Base-by-base conservation (phyloP, 2,888 invertebrate genomes). In the Drosophila aldrichi region DNA sequence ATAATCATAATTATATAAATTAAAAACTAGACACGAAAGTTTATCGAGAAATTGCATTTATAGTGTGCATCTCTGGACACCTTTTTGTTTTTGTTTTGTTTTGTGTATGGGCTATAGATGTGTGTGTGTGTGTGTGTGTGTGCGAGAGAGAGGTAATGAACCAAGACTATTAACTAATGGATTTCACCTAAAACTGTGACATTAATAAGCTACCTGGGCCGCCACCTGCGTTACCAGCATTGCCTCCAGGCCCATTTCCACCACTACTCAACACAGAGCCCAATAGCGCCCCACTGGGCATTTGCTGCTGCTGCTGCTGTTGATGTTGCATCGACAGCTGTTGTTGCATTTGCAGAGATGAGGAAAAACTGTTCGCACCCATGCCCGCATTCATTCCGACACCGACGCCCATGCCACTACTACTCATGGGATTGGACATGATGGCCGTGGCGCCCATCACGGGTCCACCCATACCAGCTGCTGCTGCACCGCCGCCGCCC, bases 131-230 rank as follows among this genome's bases (percentile, higher is more conserved):
- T 63, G 41, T 78, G 57, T 49, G n/a, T 54, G 44, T 59, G 51
- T 49, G 29, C 7, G 29, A 29, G 29, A 29, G 36, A 40, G 40
- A 84, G 84, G 90, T 84, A 84, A 84, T 85, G 70, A 79, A 74
- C 88, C 88, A 77, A 84, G 82, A 81, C 82, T 84, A 89, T 82
- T 89, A 67, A 70, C 89, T 84, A 87, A 88, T 86, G 87, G 67
- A 84, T 87, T 76, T 82, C 63, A 69, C 67, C 78, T 84, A 91
- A 81, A 92, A 92, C 79, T 91, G 91, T 64, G 89, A 89, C 87
- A 89, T 83, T 73, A 88, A 92, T 91, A 91, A 93, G 93, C 88
- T 94, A 93, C 92, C 81, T 60, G 87, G 80, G 65, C 89, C 91
- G 62, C 85, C 81, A 46, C 87, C 77, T 25, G 73, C 71, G 44